A percentile compares a stretch with the other conserved stretches of the same genome.
phyloP scores from a whole-genome alignment of 2,797 vertebrate genomes.

The Rhinella marina region DNA sequence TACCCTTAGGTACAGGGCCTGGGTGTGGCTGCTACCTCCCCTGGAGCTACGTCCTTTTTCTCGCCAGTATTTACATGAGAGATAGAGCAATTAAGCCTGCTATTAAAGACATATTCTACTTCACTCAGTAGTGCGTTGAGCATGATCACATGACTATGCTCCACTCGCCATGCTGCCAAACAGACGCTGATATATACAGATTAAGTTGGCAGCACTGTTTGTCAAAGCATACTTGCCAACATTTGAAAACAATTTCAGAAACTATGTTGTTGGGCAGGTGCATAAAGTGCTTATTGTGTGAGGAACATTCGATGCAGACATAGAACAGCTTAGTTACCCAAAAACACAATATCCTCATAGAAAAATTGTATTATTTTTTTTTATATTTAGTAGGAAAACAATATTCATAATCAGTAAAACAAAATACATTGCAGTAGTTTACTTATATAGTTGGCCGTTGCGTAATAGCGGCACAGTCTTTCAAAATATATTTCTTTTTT shows the following conservation, averaged over 20 bases:
- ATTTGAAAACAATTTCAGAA: slow-evolving; percentile 26
- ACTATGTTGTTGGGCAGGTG: slow-evolving; percentile 40
- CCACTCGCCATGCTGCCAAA: slow-evolving; percentile 20
- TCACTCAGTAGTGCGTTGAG: slow-evolving; percentile 6
- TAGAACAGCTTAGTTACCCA: slow-evolving; percentile 1
- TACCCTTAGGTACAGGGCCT: too few species aligned
- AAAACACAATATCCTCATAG: neutral
- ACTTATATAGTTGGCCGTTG: neutral
- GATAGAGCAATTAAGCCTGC: neutral
- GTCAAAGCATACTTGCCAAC: slow-evolving; percentile 27
- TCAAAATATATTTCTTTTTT: too few species aligned
- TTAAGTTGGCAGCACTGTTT: slow-evolving; percentile 35
- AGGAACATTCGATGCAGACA: slow-evolving; percentile 5
- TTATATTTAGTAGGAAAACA: neutral
- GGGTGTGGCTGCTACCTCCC: too few species aligned
- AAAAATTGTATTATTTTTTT: neutral
- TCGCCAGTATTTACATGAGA: neutral
- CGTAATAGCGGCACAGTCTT: too few species aligned
- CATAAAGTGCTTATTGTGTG: neutral
- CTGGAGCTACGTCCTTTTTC: too few species aligned
- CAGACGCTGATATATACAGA: slow-evolving; percentile 42
- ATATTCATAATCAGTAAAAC: neutral
- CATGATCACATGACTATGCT: neutral
- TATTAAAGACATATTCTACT: neutral
- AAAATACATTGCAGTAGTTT: neutral